Conservation (phyloP, 2,113 vertebrate species). For the Cephalopterus ornatus region DNA sequence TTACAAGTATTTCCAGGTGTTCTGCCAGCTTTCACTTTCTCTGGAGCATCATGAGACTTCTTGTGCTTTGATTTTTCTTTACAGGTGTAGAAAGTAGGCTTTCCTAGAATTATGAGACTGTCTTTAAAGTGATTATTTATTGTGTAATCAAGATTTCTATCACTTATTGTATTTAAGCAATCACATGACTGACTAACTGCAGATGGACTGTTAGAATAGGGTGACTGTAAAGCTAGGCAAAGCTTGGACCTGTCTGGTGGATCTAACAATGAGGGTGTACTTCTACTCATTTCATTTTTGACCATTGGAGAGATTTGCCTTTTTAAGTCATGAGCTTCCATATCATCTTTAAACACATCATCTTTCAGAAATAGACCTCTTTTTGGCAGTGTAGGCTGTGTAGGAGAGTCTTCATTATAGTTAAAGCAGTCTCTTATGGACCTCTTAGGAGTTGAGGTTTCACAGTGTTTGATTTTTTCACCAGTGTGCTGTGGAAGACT, state of each 20-base stretch:
- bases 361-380: conserved; percentile 82
- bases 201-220: conserved; percentile 71
- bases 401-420: conserved; percentile 85
- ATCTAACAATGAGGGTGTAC: conserved; percentile 84
- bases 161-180: conserved; percentile 77
- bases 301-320: conserved; percentile 67
- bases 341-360: conserved; percentile 61
- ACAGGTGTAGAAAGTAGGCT: conserved; percentile 31
- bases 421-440: conserved; percentile 82
- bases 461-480: conserved; percentile 66
- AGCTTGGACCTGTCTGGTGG: conserved; percentile 87
- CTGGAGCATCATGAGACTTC: conserved; percentile 32
- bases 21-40: conserved; percentile 30
- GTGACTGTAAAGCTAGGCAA: conserved; percentile 82
- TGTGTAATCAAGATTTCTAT: conserved; percentile 61
- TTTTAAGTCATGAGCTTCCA: conserved; percentile 39
- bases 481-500: conserved; percentile 46
- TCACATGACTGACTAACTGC: conserved; percentile 84
- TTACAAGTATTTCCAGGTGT: neutral
- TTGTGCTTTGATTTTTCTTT: conserved; percentile 71
- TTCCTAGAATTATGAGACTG: conserved; percentile 57
- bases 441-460: conserved; percentile 81
- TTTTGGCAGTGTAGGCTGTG: conserved; percentile 86
- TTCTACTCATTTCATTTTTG: conserved; percentile 85
- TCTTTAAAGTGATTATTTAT: conserved; percentile 67